Base-by-base conservation (phyloP, 2,113 vertebrate genomes). In the Camelus bactrianus region DNA sequence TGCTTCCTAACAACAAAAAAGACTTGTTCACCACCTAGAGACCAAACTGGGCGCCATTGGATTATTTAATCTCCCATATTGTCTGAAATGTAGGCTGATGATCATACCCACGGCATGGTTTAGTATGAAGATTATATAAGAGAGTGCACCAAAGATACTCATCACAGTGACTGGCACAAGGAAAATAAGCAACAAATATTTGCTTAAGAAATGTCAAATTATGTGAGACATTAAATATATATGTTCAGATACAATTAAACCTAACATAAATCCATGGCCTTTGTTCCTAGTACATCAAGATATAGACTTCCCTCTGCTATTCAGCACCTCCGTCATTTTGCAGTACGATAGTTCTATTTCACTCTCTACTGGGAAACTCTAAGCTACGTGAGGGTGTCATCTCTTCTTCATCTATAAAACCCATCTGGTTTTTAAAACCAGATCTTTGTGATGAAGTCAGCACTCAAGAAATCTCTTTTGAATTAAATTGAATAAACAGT, bases 401-500 rank as follows among this genome's bases (percentile, higher is more conserved):
- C 50, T 76, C 28, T 60, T 64, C 48, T 69, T 62, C 12, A 35
- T 60, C 75, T 35, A 35, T 46, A 81, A 38, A 50, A 89, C 10
- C 32, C 15, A 52, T 58, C 50, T 93, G 30, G 5, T 58, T 92
- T 91, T 89, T 54, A 88, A 85, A 95, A 76, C 30, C 38, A 42
- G 58, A 3, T 54, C 22, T 60, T 77, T 62, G 14, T 54, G 30
- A 54, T 80, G 4, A 60, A 94, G 26, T 8, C 42, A 46, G 16
- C 6, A 52, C 5, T 70, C 72, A 88, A 69, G 38, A 42, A 46
- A 80, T 30, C 2, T 32, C 67, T 91, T 96, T 28, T 77, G 26
- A 94, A 79, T 8, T 60, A n/a, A 94, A 93, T 12, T 56, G 26
- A 77, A 50, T 20, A 64, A 83, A 69, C 22, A 88, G 65, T 95